Conservation (phyloP, 1,140 invertebrate species). For the Coelopa frigida region DNA sequence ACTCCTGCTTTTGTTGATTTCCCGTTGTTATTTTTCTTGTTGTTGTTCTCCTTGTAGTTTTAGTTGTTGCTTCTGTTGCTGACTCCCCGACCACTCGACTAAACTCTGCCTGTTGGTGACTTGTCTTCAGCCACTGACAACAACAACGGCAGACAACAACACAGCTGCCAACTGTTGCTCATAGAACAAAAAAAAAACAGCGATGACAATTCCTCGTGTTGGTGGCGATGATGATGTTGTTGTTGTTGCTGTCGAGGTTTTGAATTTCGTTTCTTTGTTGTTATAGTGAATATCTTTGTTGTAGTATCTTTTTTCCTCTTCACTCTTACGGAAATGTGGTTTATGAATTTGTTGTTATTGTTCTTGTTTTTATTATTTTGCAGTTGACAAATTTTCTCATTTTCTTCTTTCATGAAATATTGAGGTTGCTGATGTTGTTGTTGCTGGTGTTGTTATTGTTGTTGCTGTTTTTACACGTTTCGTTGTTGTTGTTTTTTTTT, state of each 20-base stretch:
- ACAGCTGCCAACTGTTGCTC: no score
- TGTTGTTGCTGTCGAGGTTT: neutral
- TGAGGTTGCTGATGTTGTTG: neutral
- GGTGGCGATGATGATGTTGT: neutral
- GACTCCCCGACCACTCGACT: no score
- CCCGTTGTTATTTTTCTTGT: neutral
- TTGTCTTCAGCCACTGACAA: no score
- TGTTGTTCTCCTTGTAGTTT: neutral
- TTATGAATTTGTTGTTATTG: neutral
- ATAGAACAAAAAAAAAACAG: no score
- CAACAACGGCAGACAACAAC: no score
- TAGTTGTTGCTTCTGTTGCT: no score
- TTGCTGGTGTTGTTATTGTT: neutral
- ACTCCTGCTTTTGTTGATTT: no score
- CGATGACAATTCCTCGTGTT: no score
- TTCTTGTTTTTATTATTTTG: conserved; percentile 3
- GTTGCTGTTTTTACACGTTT: neutral
- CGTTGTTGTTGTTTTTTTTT: neutral
- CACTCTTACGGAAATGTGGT: neutral
- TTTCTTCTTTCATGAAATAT: neutral
- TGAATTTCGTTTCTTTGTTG: neutral
- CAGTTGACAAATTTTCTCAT: neutral
- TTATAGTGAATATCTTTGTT: neutral
- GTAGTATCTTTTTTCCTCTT: neutral
- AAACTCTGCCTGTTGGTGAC: no score